Base-by-base conservation (phyloP, 2,888 invertebrate genomes). In the Caenorhabditis doughertyi region DNA sequence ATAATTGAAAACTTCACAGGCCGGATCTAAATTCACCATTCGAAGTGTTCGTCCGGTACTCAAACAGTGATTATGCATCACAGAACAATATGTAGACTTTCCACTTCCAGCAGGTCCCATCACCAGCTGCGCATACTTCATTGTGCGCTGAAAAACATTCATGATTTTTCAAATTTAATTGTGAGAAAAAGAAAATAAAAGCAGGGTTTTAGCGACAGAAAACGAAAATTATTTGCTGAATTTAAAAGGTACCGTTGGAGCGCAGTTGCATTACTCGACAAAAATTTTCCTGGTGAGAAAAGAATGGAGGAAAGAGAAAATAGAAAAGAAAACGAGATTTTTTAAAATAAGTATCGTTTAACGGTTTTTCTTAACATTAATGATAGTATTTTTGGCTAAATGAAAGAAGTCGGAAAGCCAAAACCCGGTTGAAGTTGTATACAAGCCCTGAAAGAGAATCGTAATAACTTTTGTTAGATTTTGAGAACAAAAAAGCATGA, bases 71-170 rank as follows among this genome's bases (percentile, higher is more conserved):
- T 95, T 95, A 81, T 95, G 95, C 92, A 99, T 94, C 0, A 87
- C 87, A 4, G 86, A 80, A 65, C 91, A 91, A 77, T 91, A 91
- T 0, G 91, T 91, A 11, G 91, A 91, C 94, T 98, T 98, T 79
- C 98, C 98, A 92, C 96, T 95, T 2, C 98, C 98, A 0, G 98
- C 98, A 32, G 98, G 98, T 0, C 98, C 98, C 90, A 98, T 95
- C 1, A 99, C 96, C 85, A 99, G 93, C 92, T 98, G 98, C 18
- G 96, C 98, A 92, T 96, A 98, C 68, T 90, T 90, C 90, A 91
- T 91, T 68, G n/a, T 55, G 13, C 3, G 1, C 49, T 32, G 49
- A 29, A 65, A n/a, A n/a, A n/a, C n/a, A n/a, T n/a, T n/a, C n/a
- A n/a, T n/a, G n/a, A n/a, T n/a, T n/a, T n/a, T n/a, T n/a, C n/a